These are phyloP conservation scores for Cephonodes hylas DNA, from an alignment of 2,888 invertebrate genomes.

Conservation along the genomic window DNA sequence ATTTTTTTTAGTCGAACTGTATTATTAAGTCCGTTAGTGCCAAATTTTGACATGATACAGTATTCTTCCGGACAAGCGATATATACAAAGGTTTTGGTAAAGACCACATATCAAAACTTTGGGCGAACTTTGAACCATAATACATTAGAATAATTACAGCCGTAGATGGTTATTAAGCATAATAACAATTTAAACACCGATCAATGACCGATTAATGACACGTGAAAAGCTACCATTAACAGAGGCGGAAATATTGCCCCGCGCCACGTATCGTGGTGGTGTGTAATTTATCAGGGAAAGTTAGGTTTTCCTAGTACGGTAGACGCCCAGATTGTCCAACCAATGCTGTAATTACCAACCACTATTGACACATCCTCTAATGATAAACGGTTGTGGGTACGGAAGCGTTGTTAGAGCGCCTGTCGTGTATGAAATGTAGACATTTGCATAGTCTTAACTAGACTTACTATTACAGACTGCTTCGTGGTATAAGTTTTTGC, in stretches of 20 bases:
- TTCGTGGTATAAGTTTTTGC: too few relatives aligned
- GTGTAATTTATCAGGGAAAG: neutral
- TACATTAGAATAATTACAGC: neutral
- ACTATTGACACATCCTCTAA: neutral
- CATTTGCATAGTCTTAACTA: too few relatives aligned
- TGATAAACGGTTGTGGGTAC: neutral
- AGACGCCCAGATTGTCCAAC: neutral
- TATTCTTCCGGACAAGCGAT: too few relatives aligned
- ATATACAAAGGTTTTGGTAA: too few relatives aligned
- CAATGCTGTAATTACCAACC: neutral
- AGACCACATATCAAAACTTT: too few relatives aligned
- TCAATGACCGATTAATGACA: neutral
- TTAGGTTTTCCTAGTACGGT: neutral
- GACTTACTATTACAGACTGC: too few relatives aligned
- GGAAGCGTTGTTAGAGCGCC: neutral
- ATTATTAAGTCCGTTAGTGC: too few relatives aligned
- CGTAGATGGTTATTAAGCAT: neutral
- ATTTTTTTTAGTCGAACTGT: too few relatives aligned
- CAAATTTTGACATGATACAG: too few relatives aligned
- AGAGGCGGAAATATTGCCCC: neutral
- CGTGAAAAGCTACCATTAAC: neutral
- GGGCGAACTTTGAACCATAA: neutral
- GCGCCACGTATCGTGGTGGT: neutral
- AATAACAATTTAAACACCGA: neutral
- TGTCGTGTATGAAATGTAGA: neutral